These are phyloP conservation scores for Mesocentrotus franciscanus DNA, from an alignment of 53 echinoderm and acorn worm species.

Conservation along the genomic window DNA sequence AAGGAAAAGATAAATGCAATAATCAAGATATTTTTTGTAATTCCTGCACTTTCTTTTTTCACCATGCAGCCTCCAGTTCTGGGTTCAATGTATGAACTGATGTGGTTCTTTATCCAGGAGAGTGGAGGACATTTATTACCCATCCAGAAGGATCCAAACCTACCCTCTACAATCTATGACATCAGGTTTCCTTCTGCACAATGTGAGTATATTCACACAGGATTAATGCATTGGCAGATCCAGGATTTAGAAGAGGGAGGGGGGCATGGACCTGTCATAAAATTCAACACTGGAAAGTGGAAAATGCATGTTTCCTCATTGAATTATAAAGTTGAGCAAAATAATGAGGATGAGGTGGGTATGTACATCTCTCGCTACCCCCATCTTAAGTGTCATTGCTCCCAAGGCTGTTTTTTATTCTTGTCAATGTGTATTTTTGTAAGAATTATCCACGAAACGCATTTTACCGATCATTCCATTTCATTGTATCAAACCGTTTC, in stretches of 20 bases:
- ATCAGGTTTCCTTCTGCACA: constrained; percentile 7
- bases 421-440: no score
- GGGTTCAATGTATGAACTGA: constrained; percentile 83
- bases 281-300: no score
- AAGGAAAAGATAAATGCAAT: not conserved
- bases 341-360: no score
- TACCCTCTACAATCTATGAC: constrained; percentile 53
- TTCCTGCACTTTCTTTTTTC: not conserved
- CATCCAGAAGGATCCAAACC: constrained; percentile 36
- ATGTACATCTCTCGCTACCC: no score
- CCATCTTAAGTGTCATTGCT: no score
- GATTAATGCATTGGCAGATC: not conserved
- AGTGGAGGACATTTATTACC: constrained; percentile 85
- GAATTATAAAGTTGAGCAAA: no score
- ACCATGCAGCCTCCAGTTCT: constrained; percentile 77
- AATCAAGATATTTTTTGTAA: not conserved
- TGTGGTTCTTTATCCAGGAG: constrained; percentile 93
- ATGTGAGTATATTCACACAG: not conserved
- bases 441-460: no score
- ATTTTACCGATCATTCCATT: no score
- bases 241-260: not conserved
- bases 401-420: no score
- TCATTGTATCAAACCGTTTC: no score
- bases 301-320: no score
- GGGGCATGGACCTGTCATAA: not conserved